These are phyloP conservation scores for Aspiorhynchus laticeps DNA, from an alignment of 2,113 vertebrate genomes.

Conservation along the genomic window DNA sequence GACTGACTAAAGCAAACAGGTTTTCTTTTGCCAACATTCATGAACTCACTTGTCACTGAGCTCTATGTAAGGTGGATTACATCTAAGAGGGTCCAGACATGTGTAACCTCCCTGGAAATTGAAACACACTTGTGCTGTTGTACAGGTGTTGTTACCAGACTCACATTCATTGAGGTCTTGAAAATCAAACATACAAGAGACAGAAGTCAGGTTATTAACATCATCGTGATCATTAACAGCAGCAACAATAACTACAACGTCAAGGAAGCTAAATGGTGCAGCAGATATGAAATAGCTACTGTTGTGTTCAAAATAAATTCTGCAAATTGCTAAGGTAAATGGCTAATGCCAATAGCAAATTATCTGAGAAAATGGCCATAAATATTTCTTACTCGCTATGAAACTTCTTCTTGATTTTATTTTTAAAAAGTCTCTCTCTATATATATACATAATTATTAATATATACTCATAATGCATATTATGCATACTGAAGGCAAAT, in stretches of 20 bases:
- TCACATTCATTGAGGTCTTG: constrained; percentile 98
- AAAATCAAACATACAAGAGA: constrained; percentile 78
- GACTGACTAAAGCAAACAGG: not conserved
- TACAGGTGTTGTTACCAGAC: constrained; percentile 94
- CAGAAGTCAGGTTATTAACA: constrained; percentile 65
- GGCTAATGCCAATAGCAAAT: not conserved
- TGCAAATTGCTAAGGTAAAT: not conserved
- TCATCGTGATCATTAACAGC: constrained; percentile 50
- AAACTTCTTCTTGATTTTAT: not conserved
- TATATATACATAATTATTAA: too few species aligned
- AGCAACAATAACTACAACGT: constrained; percentile 43
- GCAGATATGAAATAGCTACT: not conserved
- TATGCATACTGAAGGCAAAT: too few species aligned
- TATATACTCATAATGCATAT: too few species aligned
- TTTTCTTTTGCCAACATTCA: not conserved
- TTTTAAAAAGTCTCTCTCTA: too few species aligned
- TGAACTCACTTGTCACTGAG: constrained; percentile 92
- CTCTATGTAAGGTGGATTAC: constrained; percentile 86
- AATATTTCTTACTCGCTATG: not conserved
- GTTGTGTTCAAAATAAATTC: not conserved
- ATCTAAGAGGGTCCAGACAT: constrained; percentile 90
- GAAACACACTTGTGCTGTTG: constrained; percentile 90
- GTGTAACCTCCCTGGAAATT: constrained; percentile 95
- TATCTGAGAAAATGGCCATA: not conserved
- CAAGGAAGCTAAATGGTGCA: not conserved